These are phyloP conservation scores for Adelognathus sp. DNA, from an alignment of 2,888 invertebrate genomes.

Conservation along the genomic window DNA sequence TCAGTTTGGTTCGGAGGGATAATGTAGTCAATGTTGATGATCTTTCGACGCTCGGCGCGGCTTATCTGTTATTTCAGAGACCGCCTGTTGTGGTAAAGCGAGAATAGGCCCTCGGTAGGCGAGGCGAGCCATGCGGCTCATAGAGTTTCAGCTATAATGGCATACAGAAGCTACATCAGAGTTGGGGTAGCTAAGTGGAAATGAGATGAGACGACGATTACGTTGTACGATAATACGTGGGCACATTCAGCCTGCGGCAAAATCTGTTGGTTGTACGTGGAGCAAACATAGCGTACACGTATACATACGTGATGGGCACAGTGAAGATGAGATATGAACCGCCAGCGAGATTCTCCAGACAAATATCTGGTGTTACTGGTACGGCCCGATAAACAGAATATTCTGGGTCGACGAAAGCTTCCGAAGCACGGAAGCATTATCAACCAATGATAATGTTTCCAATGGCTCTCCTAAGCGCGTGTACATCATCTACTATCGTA, in stretches of 20 bases:
- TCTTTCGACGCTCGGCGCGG: slow-evolving; percentile 51
- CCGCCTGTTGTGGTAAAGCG: slow-evolving; percentile 22
- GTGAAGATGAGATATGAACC: slow-evolving; percentile 18
- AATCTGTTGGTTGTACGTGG: slow-evolving; percentile 5
- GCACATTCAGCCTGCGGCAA: slow-evolving; percentile 14
- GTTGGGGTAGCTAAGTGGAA: slow-evolving; percentile 19
- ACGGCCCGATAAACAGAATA: slow-evolving; percentile 44
- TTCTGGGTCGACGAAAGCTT: slow-evolving; percentile 19
- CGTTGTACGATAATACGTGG: slow-evolving; percentile 36
- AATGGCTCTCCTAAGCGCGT: neutral
- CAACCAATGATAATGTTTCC: slow-evolving; percentile 28
- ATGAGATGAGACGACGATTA: slow-evolving; percentile 50
- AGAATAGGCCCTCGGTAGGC: slow-evolving; percentile 1
- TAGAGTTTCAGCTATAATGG: slow-evolving; percentile 23
- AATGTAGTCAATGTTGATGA: slow-evolving; percentile 64
- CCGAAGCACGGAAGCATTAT: slow-evolving; percentile 9
- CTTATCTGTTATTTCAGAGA: slow-evolving; percentile 73
- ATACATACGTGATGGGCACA: neutral
- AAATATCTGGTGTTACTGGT: neutral
- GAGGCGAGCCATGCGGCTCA: neutral
- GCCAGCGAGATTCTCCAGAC: neutral
- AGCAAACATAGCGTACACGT: neutral
- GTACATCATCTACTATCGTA: neutral
- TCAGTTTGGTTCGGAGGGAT: slow-evolving; percentile 62
- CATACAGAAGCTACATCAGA: neutral